Evolutionary conservation across 2,113 vertebrate genomes (phyloP), one percentile per base, ranked within the genome.

Genomic region (Mustelus asterias): DNA sequence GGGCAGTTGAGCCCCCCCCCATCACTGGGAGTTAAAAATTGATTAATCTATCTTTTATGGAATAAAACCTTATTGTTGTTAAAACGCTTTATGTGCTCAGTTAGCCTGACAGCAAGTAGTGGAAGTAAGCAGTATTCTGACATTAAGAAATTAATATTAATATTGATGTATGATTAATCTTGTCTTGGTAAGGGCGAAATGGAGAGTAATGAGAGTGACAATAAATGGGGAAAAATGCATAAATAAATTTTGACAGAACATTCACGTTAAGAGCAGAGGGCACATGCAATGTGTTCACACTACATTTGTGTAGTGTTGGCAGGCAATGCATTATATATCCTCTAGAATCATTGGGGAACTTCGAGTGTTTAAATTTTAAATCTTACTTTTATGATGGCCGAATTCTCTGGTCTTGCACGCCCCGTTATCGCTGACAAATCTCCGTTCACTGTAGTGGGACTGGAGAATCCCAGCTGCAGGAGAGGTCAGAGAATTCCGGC

Each of bases 241-340:
- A 65, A 65, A 63, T 93, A 93, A 93, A 18, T 67, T 93, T 93
- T 65, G 14, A 65, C 14, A 16, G 65, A 67, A 67, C 65, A 67
- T 93, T 93, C 16, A 67, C 65, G 37, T 93, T 93, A 93, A 67
- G 67, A 93, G 37, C 60, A n/a, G 90, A n/a, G 65, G 90, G 54
- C 90, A 65, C 14, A 37, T 93, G 33, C n/a, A 63, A 88, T 67
- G 29, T 41, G 41, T 86, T 48, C 4, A 48, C 41, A 26, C 37
- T 48, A 48, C 18, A 48, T 86, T 7, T 24, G 48, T 24, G 41
- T 86, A 86, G 48, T 93, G 90, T 93, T 93, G 60, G 90, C 90
- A 67, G 14, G 33, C 6, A 93, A 67, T 16, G n/a, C 20, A n/a
- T 93, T 93, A 33, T 8, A 65, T 63, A n/a, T 93, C 33, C 90